Conservation (phyloP, 2,888 invertebrate genomes). For the Caenorhabditis drosophilae region DNA sequence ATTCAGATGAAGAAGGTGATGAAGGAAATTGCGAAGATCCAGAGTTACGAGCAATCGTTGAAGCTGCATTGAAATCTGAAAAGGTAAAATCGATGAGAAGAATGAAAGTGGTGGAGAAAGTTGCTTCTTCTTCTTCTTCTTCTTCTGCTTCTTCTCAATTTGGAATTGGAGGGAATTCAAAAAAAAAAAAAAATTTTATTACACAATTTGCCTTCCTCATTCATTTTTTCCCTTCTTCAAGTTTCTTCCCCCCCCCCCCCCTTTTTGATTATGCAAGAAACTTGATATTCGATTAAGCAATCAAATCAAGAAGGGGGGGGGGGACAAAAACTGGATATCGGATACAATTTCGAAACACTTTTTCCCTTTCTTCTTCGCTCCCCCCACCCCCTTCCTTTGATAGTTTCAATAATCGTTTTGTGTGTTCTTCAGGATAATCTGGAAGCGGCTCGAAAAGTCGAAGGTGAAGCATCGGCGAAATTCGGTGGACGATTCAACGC, state of each 20-base stretch:
- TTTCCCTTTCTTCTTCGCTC: no score
- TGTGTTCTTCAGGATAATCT: constrained; percentile 66
- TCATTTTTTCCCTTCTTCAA: neutral
- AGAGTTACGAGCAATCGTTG: constrained; percentile 58
- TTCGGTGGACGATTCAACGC: constrained; percentile 69
- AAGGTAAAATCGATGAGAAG: no score
- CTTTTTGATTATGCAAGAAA: no score
- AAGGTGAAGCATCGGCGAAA: constrained; percentile 60
- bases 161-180: neutral
- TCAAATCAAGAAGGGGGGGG: no score
- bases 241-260: neutral
- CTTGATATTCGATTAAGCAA: no score
- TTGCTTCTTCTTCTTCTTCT: no score
- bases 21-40: constrained; percentile 66
- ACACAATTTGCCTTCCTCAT: neutral
- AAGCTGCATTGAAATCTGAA: constrained; percentile 42
- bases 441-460: constrained; percentile 66
- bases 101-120: no score
- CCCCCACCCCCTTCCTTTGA: no score
- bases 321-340: no score
- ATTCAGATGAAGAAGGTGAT: constrained; percentile 48
- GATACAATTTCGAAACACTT: no score
- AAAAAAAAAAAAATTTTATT: neutral
- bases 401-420: no score
- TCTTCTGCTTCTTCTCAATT: neutral